Conservation (phyloP, 2,113 vertebrate species). For the Hassar affinis region DNA sequence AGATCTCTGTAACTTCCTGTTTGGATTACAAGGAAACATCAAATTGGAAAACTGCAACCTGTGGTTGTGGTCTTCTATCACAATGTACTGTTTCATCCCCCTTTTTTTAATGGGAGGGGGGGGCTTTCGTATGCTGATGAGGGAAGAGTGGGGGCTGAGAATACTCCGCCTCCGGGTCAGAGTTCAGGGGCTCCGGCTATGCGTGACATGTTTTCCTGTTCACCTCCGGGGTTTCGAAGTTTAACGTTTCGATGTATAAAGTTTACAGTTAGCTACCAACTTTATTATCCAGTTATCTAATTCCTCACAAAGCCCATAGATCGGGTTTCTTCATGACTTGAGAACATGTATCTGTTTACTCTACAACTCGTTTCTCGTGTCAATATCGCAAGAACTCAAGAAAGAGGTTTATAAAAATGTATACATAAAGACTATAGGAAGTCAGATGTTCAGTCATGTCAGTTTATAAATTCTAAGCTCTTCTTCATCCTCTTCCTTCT, state of each 20-base stretch:
- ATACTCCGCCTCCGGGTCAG: constrained; percentile 49
- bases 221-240: constrained; percentile 35
- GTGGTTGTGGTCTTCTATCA: not conserved
- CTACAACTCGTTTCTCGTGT: not conserved
- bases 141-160: constrained; percentile 46
- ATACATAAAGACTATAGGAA: not conserved
- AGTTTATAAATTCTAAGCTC: not conserved
- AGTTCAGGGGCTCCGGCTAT: constrained; percentile 49
- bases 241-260: constrained; percentile 7
- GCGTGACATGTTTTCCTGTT: constrained; percentile 47
- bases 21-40: not conserved
- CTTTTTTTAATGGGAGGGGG: not conserved
- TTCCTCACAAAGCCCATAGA: not conserved
- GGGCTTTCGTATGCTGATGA: constrained; percentile 42
- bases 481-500: too few relatives aligned
- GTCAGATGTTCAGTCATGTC: not conserved
- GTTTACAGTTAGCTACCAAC: not conserved
- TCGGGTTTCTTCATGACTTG: not conserved
- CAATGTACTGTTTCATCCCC: constrained; percentile 16
- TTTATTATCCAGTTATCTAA: not conserved
- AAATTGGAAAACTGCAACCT: not conserved
- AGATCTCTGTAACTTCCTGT: not conserved
- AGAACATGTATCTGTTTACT: not conserved
- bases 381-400: not conserved
- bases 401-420: not conserved